phyloP scores from a whole-genome alignment of 2,113 vertebrate genomes.

The Caranx melampygus region DNA sequence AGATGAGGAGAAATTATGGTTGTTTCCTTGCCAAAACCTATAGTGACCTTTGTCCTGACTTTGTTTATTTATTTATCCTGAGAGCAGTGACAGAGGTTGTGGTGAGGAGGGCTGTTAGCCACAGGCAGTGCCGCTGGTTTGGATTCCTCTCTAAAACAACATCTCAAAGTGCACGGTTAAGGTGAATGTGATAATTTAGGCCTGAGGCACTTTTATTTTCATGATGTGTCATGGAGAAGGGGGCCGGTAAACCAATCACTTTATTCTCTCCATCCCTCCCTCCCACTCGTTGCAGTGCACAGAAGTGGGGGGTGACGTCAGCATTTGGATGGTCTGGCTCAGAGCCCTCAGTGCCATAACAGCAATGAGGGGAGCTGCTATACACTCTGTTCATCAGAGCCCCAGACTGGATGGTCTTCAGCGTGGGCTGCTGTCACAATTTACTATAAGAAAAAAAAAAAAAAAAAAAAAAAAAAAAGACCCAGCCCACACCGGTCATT shows the following conservation, averaged over 20 bases:
- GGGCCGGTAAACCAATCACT: constrained; percentile 84
- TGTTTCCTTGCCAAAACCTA: constrained; percentile 71
- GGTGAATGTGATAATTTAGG: constrained; percentile 86
- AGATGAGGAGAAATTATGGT: constrained; percentile 50
- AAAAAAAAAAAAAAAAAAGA: not conserved
- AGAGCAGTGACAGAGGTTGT: constrained; percentile 78
- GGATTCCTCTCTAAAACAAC: constrained; percentile 83
- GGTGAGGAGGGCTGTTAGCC: constrained; percentile 78
- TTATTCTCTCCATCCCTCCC: constrained; percentile 65
- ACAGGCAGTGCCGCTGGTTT: constrained; percentile 79
- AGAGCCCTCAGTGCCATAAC: constrained; percentile 79
- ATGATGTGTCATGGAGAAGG: constrained; percentile 83
- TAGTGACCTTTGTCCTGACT: constrained; percentile 81
- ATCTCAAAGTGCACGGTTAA: constrained; percentile 81
- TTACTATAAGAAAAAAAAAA: constrained; percentile 35
- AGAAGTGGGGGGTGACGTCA: constrained; percentile 84
- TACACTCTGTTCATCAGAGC: constrained; percentile 70
- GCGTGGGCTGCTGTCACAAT: constrained; percentile 60
- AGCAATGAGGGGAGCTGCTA: constrained; percentile 76
- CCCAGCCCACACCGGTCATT: constrained; percentile 41
- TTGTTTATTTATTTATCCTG: constrained; percentile 84
- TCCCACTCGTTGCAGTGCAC: constrained; percentile 67
- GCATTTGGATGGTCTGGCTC: constrained; percentile 80
- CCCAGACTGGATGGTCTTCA: constrained; percentile 55
- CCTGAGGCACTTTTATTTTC: constrained; percentile 82